Conservation (phyloP, 2,888 invertebrate species). For the Ethmia dodecea region DNA sequence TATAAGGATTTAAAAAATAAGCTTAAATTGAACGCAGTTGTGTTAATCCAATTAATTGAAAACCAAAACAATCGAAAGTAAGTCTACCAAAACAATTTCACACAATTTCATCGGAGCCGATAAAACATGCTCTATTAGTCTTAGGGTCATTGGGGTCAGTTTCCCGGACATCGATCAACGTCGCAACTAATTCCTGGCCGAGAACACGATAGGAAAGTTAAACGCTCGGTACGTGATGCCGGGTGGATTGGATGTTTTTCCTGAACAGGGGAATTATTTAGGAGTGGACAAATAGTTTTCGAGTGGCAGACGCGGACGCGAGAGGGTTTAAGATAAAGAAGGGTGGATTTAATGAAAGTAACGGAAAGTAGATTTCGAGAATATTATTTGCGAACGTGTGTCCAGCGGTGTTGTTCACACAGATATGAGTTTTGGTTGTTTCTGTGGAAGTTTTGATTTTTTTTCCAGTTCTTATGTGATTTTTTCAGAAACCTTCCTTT, state of each 20-base stretch:
- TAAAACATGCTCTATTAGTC: constrained; percentile 26
- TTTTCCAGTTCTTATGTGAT: too few species aligned
- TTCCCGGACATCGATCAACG: constrained; percentile 37
- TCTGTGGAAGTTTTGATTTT: too few species aligned
- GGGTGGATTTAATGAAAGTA: too few species aligned
- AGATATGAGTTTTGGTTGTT: too few species aligned
- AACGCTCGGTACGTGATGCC: constrained; percentile 36
- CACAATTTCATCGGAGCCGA: constrained; percentile 15
- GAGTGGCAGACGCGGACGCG: constrained; percentile 30
- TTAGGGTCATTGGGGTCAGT: constrained; percentile 17
- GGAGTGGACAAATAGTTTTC: constrained; percentile 53
- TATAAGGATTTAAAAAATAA: too few species aligned
- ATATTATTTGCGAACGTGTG: too few species aligned
- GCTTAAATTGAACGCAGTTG: too few species aligned
- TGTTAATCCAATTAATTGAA: background rate
- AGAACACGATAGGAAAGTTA: constrained; percentile 36
- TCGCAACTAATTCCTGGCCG: constrained; percentile 40
- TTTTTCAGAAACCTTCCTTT: too few species aligned
- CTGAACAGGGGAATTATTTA: constrained; percentile 41
- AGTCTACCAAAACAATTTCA: constrained; percentile 2
- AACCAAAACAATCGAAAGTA: background rate
- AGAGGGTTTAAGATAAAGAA: constrained; percentile 33
- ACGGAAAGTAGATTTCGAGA: too few species aligned
- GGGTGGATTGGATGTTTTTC: constrained; percentile 46
- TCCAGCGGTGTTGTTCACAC: too few species aligned